Percentiles rank a stretch among this genome's conserved stretches.
These are phyloP conservation scores for Cerastoderma edule DNA, from an alignment of 2,888 invertebrate genomes.

Conservation along the genomic window DNA sequence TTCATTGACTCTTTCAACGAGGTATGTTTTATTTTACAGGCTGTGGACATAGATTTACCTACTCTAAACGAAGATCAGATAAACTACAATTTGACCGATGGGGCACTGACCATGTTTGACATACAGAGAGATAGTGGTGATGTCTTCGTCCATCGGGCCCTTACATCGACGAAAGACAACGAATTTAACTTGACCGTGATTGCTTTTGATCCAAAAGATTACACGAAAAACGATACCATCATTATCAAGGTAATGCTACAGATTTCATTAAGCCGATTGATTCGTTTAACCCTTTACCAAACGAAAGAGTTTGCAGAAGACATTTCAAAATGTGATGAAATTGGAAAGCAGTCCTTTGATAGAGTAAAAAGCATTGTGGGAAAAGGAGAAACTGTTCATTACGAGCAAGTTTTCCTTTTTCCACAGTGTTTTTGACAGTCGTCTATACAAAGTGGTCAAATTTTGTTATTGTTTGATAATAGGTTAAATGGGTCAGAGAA, in stretches of 20 bases:
- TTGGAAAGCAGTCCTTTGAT: neutral
- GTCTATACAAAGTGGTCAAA: no score
- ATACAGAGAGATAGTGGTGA: neutral
- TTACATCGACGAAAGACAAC: neutral
- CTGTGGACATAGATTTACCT: conserved; percentile 15
- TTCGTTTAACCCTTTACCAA: no score
- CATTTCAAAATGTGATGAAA: no score
- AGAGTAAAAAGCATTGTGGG: no score
- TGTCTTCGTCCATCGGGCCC: neutral
- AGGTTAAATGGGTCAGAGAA: no score
- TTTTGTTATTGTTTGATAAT: no score
- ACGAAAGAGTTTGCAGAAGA: no score
- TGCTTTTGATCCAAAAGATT: conserved; percentile 9
- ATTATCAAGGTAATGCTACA: conserved; percentile 7
- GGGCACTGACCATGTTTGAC: neutral
- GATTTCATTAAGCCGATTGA: no score
- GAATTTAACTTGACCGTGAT: conserved; percentile 15
- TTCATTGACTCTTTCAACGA: no score
- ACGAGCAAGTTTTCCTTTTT: neutral
- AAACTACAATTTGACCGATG: conserved; percentile 10
- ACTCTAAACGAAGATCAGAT: neutral
- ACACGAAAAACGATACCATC: conserved; percentile 7
- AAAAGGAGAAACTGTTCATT: conserved; percentile 3
- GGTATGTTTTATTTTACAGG: conserved; percentile 10
- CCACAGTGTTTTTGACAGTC: no score